Conservation (phyloP, 37 sponge, comb jelly and placozoan genomes). For the Halisarca cf. caerulea region DNA sequence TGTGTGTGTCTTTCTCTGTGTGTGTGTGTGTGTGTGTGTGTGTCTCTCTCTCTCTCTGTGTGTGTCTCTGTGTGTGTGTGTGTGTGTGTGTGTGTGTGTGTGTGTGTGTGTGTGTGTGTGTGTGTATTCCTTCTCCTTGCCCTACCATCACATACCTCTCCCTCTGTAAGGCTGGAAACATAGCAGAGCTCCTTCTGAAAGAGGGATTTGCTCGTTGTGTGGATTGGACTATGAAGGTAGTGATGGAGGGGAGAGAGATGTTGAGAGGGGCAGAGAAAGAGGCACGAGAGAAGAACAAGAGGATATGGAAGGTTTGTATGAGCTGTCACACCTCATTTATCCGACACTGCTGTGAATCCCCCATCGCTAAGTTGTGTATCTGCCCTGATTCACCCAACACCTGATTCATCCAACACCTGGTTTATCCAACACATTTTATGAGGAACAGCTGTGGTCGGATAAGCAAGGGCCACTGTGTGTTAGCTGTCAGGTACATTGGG, state of each 20-base stretch:
- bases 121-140: no score
- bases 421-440: no score
- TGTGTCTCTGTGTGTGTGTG: slow-evolving; percentile 6
- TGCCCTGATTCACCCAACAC: no score
- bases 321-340: no score
- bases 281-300: slow-evolving; percentile 68
- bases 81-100: slow-evolving; percentile 4
- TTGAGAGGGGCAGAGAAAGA: slow-evolving; percentile 86
- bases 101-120: slow-evolving; percentile 2
- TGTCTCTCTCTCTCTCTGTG: not conserved
- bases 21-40: no score
- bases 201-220: slow-evolving; percentile 96
- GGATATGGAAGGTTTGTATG: slow-evolving; percentile 87
- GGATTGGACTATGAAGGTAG: slow-evolving; percentile 94
- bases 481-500: no score
- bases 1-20: no score
- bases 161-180: slow-evolving; percentile 77
- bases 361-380: no score
- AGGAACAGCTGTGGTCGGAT: no score
- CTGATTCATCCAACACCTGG: no score
- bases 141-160: not conserved
- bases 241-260: slow-evolving; percentile 70
- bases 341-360: no score
- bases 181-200: slow-evolving; percentile 84
- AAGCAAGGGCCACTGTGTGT: no score